Conservation (phyloP, 1,140 invertebrate species). For the Ips typographus region DNA sequence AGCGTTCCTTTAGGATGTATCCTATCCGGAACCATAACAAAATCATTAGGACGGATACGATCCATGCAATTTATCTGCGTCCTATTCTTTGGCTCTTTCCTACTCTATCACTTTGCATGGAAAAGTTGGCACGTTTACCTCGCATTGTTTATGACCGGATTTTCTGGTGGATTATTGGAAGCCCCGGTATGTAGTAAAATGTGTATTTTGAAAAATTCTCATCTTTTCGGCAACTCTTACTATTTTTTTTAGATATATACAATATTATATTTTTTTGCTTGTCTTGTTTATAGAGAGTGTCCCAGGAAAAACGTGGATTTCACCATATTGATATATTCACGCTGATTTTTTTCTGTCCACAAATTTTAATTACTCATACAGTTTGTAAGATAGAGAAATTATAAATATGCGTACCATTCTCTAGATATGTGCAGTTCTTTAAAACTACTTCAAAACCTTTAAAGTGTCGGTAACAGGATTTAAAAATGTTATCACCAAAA, state of each 20-base stretch:
- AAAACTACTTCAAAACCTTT: no score
- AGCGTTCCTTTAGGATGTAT: constrained; percentile 74
- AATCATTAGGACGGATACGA: constrained; percentile 65
- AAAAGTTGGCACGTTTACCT: constrained; percentile 63
- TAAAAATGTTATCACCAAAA: not conserved
- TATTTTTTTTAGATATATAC: no score
- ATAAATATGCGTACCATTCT: no score
- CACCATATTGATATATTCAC: not conserved
- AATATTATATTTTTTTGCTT: no score
- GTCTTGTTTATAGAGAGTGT: no score
- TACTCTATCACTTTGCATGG: constrained; percentile 66
- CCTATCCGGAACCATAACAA: constrained; percentile 67
- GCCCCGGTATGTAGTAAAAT: constrained; percentile 66
- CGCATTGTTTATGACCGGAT: constrained; percentile 66
- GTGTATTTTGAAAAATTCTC: not conserved
- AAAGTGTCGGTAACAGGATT: not conserved
- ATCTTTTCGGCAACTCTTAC: no score
- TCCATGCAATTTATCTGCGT: constrained; percentile 73
- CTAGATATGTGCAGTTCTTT: no score
- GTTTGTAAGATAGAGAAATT: no score
- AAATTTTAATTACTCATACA: no score
- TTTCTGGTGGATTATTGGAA: constrained; percentile 73
- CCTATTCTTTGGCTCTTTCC: constrained; percentile 71
- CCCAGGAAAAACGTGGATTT: no score
- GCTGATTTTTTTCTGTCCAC: no score